A percentile compares a stretch with the other conserved stretches of the same genome.
Conservation (phyloP, 1,140 invertebrate species). For the Copidosoma floridanum region DNA sequence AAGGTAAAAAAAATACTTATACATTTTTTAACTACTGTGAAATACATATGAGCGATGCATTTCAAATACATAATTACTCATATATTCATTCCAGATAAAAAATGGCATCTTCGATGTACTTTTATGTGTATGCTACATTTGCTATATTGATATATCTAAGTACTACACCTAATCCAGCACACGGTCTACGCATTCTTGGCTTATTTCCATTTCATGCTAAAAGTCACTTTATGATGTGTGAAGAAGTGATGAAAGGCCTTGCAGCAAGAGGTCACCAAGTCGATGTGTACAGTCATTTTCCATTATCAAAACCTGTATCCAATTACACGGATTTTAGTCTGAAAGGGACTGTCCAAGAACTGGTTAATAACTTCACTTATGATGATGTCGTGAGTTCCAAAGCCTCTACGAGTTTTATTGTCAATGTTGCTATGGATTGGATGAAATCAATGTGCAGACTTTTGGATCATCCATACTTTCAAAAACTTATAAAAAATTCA, state of each 20-base stretch:
- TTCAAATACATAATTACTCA: too few relatives aligned
- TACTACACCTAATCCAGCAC: background rate
- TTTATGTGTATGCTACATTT: too few relatives aligned
- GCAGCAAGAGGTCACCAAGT: slow-evolving; percentile 59
- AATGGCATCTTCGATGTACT: too few relatives aligned
- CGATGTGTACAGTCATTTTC: slow-evolving; percentile 57
- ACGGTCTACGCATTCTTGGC: background rate
- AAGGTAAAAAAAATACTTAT: too few relatives aligned
- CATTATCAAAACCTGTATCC: slow-evolving; percentile 37
- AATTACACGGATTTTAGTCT: slow-evolving; percentile 46
- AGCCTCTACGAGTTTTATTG: background rate
- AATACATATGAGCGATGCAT: too few relatives aligned
- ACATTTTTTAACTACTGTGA: too few relatives aligned
- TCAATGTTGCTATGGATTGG: background rate
- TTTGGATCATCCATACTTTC: background rate
- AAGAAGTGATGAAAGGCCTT: slow-evolving; percentile 55
- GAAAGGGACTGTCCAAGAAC: slow-evolving; percentile 24
- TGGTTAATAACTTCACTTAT: slow-evolving; percentile 31
- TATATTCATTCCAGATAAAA: too few relatives aligned
- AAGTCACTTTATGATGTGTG: slow-evolving; percentile 60
- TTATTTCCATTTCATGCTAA: slow-evolving; percentile 31
- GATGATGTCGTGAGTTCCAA: background rate
- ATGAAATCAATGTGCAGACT: background rate
- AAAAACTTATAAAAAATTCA: slow-evolving; percentile 8
- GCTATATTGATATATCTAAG: too few relatives aligned